These are phyloP conservation scores for Apteryx mantelli DNA, from an alignment of 2,113 vertebrate genomes.

Conservation along the genomic window DNA sequence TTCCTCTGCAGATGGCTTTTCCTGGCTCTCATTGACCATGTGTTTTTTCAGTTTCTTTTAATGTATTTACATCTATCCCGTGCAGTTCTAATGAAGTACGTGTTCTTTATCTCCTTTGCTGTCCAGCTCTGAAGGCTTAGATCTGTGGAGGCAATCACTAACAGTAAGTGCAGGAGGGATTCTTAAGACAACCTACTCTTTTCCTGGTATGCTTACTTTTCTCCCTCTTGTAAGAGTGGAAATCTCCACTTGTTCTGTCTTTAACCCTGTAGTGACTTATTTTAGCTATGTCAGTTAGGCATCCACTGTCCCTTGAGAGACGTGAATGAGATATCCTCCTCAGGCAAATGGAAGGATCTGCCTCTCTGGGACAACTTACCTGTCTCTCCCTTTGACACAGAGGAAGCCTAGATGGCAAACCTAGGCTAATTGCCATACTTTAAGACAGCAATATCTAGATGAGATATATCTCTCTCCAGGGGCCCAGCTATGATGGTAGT, in stretches of 20 bases:
- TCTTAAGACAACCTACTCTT: neutral
- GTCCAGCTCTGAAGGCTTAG: neutral
- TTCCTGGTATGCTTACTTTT: neutral
- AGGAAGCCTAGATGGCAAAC: neutral
- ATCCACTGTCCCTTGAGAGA: neutral
- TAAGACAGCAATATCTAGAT: neutral
- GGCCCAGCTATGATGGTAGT: neutral
- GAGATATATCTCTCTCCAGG: neutral
- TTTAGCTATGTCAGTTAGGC: slow-evolving; percentile 1
- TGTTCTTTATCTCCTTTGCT: slow-evolving; percentile 35
- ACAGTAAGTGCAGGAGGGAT: neutral
- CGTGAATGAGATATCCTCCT: neutral
- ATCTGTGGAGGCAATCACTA: neutral
- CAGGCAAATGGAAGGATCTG: neutral
- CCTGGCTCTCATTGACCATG: slow-evolving; percentile 18
- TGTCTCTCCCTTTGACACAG: neutral
- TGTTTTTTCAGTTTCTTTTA: slow-evolving; percentile 50
- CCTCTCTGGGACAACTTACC: neutral
- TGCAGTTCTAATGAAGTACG: slow-evolving; percentile 16
- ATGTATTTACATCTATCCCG: slow-evolving; percentile 14
- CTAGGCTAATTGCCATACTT: neutral
- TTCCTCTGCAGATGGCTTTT: slow-evolving; percentile 54
- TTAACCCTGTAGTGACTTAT: neutral
- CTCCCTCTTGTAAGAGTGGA: neutral
- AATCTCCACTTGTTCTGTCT: neutral